Evolutionary conservation across 2,888 invertebrate genomes (phyloP).

Genomic region (Andrena trimmerana): DNA sequence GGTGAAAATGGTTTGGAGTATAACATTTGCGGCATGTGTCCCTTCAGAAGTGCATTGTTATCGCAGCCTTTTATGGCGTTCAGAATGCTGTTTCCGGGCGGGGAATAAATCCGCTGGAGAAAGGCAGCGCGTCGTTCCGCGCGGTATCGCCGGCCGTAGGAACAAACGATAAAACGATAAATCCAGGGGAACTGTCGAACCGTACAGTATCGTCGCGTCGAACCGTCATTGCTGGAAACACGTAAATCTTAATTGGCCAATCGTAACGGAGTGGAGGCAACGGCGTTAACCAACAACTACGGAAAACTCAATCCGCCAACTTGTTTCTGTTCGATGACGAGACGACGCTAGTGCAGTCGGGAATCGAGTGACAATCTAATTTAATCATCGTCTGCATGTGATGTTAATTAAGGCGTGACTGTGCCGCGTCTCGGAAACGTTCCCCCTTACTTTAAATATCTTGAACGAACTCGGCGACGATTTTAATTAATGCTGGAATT

Average conservation of each 20-base stretch:
- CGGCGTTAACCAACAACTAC: slow-evolving; percentile 21
- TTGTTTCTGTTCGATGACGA: slow-evolving; percentile 23
- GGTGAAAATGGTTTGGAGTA: not conserved
- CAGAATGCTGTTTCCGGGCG: slow-evolving; percentile 43
- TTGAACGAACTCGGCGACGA: slow-evolving; percentile 16
- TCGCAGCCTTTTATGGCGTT: slow-evolving; percentile 35
- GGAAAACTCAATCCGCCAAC: slow-evolving; percentile 40
- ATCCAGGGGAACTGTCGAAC: slow-evolving; percentile 56
- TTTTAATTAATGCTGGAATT: slow-evolving; percentile 36
- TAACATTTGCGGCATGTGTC: not conserved
- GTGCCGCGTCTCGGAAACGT: slow-evolving; percentile 1
- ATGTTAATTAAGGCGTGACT: slow-evolving; percentile 31
- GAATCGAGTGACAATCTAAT: slow-evolving; percentile 40
- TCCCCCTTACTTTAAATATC: not conserved
- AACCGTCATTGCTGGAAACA: slow-evolving; percentile 56
- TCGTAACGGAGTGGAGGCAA: slow-evolving; percentile 8
- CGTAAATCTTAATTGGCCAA: slow-evolving; percentile 71
- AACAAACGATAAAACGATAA: slow-evolving; percentile 69
- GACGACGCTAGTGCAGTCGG: not conserved
- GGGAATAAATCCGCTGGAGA: slow-evolving; percentile 59
- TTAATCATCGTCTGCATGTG: not conserved
- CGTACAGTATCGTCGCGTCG: slow-evolving; percentile 52
- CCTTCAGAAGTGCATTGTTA: not conserved
- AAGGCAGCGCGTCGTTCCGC: slow-evolving; percentile 29
- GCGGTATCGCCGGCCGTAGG: slow-evolving; percentile 33